Percentiles rank a stretch among this genome's conserved stretches.
Evolutionary conservation across 2,888 invertebrate species (phyloP).

Genomic region (Chrysolina haemoptera): DNA sequence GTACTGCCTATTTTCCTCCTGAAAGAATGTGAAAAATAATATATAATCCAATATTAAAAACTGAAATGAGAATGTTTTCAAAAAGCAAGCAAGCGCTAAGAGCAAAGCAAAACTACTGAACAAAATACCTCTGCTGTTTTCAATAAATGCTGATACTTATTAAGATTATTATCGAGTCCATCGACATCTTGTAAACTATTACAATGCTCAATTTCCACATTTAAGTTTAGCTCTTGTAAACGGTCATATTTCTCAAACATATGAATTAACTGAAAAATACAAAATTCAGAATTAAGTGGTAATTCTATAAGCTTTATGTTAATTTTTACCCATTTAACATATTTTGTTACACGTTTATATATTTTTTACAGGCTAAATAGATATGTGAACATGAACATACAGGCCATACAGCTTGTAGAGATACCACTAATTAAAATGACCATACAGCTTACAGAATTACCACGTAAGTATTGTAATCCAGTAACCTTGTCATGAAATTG

Average conservation of each 20-base stretch:
- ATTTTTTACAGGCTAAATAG: too few species aligned
- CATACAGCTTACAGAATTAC: too few species aligned
- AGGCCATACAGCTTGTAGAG: too few species aligned
- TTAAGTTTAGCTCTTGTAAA: conserved; percentile 64
- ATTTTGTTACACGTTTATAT: too few species aligned
- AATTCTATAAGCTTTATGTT: too few species aligned
- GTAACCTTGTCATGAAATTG: too few species aligned
- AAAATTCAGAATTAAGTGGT: neutral
- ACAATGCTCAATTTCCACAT: conserved; percentile 65
- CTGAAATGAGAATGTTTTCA: neutral
- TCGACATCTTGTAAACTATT: conserved; percentile 64
- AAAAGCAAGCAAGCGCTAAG: conserved; percentile 26
- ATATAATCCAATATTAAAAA: neutral
- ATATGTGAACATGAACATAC: too few species aligned
- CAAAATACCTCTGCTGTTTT: conserved; percentile 60
- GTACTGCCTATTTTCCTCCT: conserved; percentile 50
- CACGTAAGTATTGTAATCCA: too few species aligned
- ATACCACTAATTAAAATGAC: too few species aligned
- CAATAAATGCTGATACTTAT: conserved; percentile 63
- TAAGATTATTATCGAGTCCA: conserved; percentile 62
- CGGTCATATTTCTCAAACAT: conserved; percentile 44
- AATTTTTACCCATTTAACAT: too few species aligned
- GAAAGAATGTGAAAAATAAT: conserved; percentile 33
- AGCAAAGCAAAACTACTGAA: conserved; percentile 26
- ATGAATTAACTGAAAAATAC: conserved; percentile 37